Conservation (phyloP, 2,797 vertebrate genomes). For the Limnodromus scolopaceus region DNA sequence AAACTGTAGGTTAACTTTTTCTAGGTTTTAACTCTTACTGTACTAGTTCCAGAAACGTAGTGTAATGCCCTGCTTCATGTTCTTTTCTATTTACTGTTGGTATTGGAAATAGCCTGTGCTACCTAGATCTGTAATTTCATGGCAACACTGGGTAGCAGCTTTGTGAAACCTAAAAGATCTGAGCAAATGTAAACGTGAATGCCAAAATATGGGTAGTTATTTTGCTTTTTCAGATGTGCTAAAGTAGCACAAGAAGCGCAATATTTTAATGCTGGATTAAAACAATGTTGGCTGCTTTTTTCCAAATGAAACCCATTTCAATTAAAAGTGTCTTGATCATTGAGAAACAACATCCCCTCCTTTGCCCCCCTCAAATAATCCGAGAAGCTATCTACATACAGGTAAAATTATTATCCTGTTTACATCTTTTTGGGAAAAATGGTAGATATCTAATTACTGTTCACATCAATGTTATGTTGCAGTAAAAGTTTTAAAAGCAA, state of each 20-base stretch:
- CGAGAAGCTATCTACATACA: constrained; percentile 66
- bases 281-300: not conserved
- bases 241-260: constrained; percentile 66
- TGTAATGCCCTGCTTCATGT: constrained; percentile 79
- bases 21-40: constrained; percentile 75
- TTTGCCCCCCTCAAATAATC: constrained; percentile 64
- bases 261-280: constrained; percentile 67
- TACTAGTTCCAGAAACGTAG: constrained; percentile 79
- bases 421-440: constrained; percentile 63
- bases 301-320: constrained; percentile 61
- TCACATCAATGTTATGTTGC: constrained; percentile 80
- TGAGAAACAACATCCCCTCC: constrained; percentile 46
- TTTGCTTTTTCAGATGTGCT: constrained; percentile 79
- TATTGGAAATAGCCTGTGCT: constrained; percentile 82
- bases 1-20: constrained; percentile 72
- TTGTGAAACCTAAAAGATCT: constrained; percentile 73
- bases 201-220: constrained; percentile 76
- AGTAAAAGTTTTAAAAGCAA: constrained; percentile 83
- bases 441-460: constrained; percentile 78
- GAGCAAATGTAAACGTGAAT: constrained; percentile 76
- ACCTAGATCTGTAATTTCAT: constrained; percentile 76
- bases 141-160: constrained; percentile 84
- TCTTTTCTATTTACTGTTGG: constrained; percentile 80
- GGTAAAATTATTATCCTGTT: constrained; percentile 70
- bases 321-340: constrained; percentile 73